Evolutionary conservation across 2,797 vertebrate species (phyloP).

Genomic region (Acanthiza pusilla): DNA sequence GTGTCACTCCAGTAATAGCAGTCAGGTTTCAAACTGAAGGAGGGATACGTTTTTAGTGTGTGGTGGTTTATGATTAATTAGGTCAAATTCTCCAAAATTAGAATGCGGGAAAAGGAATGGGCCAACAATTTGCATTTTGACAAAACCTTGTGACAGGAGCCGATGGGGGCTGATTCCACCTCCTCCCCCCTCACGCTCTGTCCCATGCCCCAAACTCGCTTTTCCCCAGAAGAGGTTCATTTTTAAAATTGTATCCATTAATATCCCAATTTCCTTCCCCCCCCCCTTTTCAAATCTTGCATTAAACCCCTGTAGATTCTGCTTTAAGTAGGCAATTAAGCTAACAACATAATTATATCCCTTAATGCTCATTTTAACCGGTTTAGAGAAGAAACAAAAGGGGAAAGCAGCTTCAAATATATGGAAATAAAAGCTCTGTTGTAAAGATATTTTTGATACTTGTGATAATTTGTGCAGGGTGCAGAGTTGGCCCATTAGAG

Average conservation of each 20-base stretch:
- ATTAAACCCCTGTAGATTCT: conserved; percentile 78
- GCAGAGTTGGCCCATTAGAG: neutral
- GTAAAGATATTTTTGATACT: conserved; percentile 54
- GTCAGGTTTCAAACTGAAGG: conserved; percentile 8
- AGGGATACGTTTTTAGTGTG: conserved; percentile 4
- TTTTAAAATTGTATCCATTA: conserved; percentile 51
- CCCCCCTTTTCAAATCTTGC: conserved; percentile 58
- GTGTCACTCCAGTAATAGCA: conserved; percentile 64
- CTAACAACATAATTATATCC: conserved; percentile 81
- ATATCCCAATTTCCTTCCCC: conserved; percentile 51
- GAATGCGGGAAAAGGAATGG: neutral
- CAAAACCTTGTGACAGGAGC: neutral
- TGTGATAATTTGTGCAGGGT: neutral
- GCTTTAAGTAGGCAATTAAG: conserved; percentile 79
- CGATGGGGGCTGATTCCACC: neutral
- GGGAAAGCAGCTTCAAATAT: conserved; percentile 58
- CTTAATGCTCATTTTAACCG: conserved; percentile 75
- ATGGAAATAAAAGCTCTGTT: conserved; percentile 40
- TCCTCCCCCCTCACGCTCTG: neutral
- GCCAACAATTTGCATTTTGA: neutral
- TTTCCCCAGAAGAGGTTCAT: conserved; percentile 57
- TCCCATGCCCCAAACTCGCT: neutral
- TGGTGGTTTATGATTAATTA: conserved; percentile 68
- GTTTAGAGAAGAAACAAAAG: conserved; percentile 76
- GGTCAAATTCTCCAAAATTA: conserved; percentile 73